phyloP scores from a whole-genome alignment of 2,888 invertebrate species.

The Papilio elwesi region DNA sequence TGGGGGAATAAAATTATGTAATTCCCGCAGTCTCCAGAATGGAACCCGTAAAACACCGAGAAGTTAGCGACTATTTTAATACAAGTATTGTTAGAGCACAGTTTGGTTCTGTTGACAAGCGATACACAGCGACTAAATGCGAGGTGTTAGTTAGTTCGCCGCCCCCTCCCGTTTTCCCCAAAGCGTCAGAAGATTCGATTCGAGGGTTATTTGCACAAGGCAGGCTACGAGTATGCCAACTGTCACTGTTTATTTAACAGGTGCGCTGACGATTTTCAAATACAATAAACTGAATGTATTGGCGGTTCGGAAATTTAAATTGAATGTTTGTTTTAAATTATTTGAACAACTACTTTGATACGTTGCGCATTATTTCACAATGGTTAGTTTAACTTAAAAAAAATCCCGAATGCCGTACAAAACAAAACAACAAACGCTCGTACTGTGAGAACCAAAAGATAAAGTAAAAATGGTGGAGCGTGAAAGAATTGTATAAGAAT shows the following conservation, averaged over 20 bases:
- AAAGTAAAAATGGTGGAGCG: no score
- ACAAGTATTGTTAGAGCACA: not conserved
- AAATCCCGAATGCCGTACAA: no score
- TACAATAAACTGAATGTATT: not conserved
- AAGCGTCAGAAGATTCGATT: conserved; percentile 2
- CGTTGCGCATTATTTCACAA: no score
- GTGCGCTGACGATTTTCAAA: conserved; percentile 1
- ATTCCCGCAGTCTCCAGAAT: no score
- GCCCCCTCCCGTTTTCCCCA: not conserved
- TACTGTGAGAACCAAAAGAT: no score
- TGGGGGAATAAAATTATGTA: no score
- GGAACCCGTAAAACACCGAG: not conserved
- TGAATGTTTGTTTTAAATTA: not conserved
- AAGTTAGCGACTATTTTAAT: not conserved
- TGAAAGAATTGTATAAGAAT: no score
- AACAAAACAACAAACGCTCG: no score
- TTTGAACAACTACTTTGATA: no score
- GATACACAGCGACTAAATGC: conserved; percentile 15
- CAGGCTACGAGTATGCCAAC: not conserved
- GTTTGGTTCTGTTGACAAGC: conserved; percentile 11
- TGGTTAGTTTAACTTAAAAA: no score
- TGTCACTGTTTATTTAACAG: conserved; percentile 6
- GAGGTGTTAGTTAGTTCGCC: not conserved
- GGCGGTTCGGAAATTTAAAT: not conserved
- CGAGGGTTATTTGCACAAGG: conserved; percentile 2